phyloP scores from a whole-genome alignment of 2,888 invertebrate species.

The Liopterus haemorrhoidalis region DNA sequence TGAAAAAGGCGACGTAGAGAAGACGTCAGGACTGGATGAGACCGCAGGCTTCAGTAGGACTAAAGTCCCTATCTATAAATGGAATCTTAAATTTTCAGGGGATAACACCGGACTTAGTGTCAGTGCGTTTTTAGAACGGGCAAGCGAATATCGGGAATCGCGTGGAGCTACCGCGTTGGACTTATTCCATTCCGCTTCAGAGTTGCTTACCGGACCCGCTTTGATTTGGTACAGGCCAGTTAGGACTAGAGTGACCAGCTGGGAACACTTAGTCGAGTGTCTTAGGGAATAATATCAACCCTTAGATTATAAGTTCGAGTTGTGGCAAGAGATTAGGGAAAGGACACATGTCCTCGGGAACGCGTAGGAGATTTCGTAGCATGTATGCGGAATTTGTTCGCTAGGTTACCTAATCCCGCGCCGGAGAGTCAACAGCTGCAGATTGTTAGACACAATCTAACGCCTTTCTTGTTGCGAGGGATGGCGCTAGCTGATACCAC shows the following conservation, averaged over 20 bases:
- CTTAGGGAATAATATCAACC: constrained; percentile 17
- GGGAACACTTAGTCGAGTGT: constrained; percentile 2
- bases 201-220: constrained; percentile 24
- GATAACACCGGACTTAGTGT: constrained; percentile 1
- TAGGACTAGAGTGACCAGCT: not conserved
- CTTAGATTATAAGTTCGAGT: constrained; percentile 21
- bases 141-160: constrained; percentile 10
- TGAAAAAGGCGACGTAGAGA: too few relatives aligned
- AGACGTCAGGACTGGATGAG: too few relatives aligned
- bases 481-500: not conserved
- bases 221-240: constrained; percentile 23
- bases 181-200: constrained; percentile 19
- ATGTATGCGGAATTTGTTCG: constrained; percentile 21
- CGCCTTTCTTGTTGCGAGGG: constrained; percentile 1
- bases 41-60: too few relatives aligned
- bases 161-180: too few relatives aligned
- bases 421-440: not conserved
- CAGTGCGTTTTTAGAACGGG: constrained; percentile 9
- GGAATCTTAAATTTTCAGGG: constrained; percentile 9
- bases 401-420: constrained; percentile 3
- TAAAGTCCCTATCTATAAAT: too few relatives aligned
- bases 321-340: constrained; percentile 20
- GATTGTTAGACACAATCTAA: not conserved
- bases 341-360: constrained; percentile 25
- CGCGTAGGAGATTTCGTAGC: constrained; percentile 19